phyloP scores from a whole-genome alignment of 1,140 invertebrate genomes.

The Latrodectus geometricus region DNA sequence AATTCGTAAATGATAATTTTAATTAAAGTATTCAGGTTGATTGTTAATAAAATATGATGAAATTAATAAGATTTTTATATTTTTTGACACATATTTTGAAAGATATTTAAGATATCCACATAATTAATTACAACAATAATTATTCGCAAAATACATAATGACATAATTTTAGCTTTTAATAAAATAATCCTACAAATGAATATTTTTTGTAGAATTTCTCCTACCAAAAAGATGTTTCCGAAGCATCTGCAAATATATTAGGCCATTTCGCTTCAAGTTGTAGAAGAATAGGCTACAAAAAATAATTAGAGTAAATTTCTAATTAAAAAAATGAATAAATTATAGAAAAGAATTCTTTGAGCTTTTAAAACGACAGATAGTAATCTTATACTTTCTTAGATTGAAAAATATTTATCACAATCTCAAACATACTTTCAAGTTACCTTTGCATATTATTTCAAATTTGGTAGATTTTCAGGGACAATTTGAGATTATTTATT shows the following conservation, averaged over 20 bases:
- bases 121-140: no score
- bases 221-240: conserved; percentile 31
- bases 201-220: no score
- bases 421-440: background rate
- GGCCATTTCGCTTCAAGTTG: conserved; percentile 39
- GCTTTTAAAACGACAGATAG: background rate
- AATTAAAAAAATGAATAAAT: conserved; percentile 1
- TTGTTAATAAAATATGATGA: no score
- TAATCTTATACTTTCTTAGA: background rate
- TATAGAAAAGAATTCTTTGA: background rate
- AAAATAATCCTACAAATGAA: no score
- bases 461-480: background rate
- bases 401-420: background rate
- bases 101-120: no score
- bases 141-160: no score
- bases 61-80: no score
- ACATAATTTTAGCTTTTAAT: no score
- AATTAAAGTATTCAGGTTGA: no score
- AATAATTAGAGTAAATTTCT: background rate
- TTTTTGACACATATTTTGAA: no score
- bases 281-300: conserved; percentile 23
- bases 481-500: no score
- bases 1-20: no score
- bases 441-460: background rate
- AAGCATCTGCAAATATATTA: conserved; percentile 40